Evolutionary conservation across 2,888 invertebrate genomes (phyloP).

Genomic region (Platycnemis pennipes): DNA sequence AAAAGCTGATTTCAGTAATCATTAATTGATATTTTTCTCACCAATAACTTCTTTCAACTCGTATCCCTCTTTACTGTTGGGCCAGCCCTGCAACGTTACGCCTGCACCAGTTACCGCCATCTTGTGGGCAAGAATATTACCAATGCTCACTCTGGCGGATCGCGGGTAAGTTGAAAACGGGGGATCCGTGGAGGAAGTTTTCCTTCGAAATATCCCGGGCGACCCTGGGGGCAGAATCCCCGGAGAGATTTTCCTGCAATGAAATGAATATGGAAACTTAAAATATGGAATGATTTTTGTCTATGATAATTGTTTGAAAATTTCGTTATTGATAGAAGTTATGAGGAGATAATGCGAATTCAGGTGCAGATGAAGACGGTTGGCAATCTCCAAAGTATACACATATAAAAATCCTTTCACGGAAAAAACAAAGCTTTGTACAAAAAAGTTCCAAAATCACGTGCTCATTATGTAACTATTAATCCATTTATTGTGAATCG

Average conservation of each 20-base stretch:
- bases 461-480: too few relatives aligned
- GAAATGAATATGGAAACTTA: background rate
- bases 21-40: conserved; percentile 79
- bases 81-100: conserved; percentile 83
- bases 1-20: conserved; percentile 43
- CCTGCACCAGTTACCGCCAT: conserved; percentile 79
- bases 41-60: conserved; percentile 96
- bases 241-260: conserved; percentile 82
- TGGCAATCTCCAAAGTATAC: too few relatives aligned
- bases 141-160: conserved; percentile 77
- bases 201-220: conserved; percentile 83
- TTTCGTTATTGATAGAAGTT: background rate
- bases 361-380: too few relatives aligned
- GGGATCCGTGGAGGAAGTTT: conserved; percentile 77
- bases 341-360: background rate
- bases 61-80: conserved; percentile 95
- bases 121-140: conserved; percentile 83
- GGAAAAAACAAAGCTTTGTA: background rate
- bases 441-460: too few relatives aligned
- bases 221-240: conserved; percentile 83
- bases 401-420: background rate
- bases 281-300: background rate
- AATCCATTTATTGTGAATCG: too few relatives aligned
- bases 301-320: background rate
- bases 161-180: conserved; percentile 70